phyloP scores from a whole-genome alignment of 2,888 invertebrate species.

The Papilio protenor region DNA sequence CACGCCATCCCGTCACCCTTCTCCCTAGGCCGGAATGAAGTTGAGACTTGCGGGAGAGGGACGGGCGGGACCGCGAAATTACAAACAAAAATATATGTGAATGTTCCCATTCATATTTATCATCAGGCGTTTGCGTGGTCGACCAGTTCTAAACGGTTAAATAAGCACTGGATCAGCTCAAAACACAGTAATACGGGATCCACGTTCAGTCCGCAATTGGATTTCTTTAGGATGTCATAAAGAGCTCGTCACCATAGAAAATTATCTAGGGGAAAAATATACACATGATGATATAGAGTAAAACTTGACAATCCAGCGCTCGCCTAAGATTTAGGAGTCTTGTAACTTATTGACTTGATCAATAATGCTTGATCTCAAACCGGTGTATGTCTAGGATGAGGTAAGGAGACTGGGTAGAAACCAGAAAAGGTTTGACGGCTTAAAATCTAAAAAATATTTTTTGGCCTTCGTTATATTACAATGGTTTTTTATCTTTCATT shows the following conservation, averaged over 20 bases:
- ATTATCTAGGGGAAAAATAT: not conserved
- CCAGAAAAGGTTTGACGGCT: too few relatives aligned
- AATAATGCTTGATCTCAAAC: not conserved
- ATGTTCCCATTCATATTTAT: too few relatives aligned
- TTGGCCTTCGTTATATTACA: too few relatives aligned
- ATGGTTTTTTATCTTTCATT: not conserved
- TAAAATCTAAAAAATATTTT: too few relatives aligned
- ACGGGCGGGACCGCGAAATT: too few relatives aligned
- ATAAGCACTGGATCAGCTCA: not conserved
- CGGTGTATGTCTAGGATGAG: too few relatives aligned
- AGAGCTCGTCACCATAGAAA: not conserved
- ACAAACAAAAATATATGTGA: too few relatives aligned
- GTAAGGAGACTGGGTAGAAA: too few relatives aligned
- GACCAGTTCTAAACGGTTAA: too few relatives aligned
- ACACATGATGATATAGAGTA: not conserved
- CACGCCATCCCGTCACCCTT: not conserved
- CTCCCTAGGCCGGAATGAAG: not conserved
- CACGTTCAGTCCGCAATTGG: too few relatives aligned
- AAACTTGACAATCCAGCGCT: not conserved
- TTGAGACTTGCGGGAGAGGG: not conserved
- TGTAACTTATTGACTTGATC: not conserved
- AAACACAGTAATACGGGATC: not conserved
- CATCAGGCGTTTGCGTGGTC: too few relatives aligned
- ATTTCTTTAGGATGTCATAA: not conserved
- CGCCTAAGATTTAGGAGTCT: too few relatives aligned